phyloP scores from a whole-genome alignment of 2,888 invertebrate genomes.

The Nemapogon koenigi region DNA sequence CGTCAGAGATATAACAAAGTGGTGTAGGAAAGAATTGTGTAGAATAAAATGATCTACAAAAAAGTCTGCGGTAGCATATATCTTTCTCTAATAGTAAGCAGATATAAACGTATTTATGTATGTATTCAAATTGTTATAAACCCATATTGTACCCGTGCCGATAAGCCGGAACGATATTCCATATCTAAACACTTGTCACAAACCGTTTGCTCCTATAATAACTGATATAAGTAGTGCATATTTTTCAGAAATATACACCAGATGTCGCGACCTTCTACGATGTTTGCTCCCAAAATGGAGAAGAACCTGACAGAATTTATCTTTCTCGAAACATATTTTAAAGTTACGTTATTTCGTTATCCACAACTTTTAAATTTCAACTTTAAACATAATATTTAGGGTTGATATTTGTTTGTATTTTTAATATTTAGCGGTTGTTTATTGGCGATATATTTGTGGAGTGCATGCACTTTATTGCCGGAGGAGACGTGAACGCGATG shows the following conservation, averaged over 20 bases:
- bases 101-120: no score
- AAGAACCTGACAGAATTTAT: conserved; percentile 25
- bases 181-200: no score
- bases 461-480: conserved; percentile 34
- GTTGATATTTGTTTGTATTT: background rate
- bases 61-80: no score
- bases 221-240: no score
- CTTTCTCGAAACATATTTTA: conserved; percentile 32
- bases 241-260: conserved; percentile 5
- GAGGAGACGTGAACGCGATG: conserved; percentile 14
- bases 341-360: conserved; percentile 30
- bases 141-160: no score
- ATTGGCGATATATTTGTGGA: conserved; percentile 38
- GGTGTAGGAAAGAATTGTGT: no score
- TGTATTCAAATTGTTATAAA: no score
- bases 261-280: conserved; percentile 7
- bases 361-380: background rate
- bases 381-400: conserved; percentile 1
- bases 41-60: no score
- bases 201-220: no score
- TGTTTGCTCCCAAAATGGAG: conserved; percentile 6
- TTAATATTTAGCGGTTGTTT: conserved; percentile 26
- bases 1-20: no score
- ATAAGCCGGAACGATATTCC: no score
- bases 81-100: no score